A percentile compares a stretch with the other conserved stretches of the same genome.
These are phyloP conservation scores for Chirona hameri DNA, from an alignment of 2,888 invertebrate species.

Conservation along the genomic window DNA sequence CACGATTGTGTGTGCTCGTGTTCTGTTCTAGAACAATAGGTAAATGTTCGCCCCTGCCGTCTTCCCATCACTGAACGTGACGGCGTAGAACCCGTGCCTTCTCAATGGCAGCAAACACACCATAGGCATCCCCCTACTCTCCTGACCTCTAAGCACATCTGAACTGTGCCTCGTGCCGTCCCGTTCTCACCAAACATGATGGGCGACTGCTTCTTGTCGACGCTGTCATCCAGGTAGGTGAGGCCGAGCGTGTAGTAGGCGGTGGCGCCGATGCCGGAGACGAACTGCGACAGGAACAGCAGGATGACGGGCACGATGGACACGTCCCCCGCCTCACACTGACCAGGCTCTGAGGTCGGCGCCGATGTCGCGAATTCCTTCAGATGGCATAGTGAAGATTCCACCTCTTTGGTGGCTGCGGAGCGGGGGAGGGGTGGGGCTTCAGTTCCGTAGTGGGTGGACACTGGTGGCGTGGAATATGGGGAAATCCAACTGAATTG, in stretches of 20 bases:
- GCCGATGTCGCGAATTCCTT: conserved; percentile 35
- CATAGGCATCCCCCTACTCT: no score
- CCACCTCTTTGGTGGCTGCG: conserved; percentile 8
- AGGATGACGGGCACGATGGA: conserved; percentile 49
- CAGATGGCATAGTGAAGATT: conserved; percentile 34
- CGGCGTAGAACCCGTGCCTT: no score
- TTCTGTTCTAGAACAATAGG: no score
- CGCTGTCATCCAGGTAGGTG: conserved; percentile 65
- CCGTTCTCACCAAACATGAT: conserved; percentile 62
- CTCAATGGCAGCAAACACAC: no score
- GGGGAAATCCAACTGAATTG: no score
- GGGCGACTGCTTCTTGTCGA: conserved; percentile 62
- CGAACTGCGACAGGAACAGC: conserved; percentile 64
- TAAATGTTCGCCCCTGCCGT: no score
- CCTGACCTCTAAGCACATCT: no score
- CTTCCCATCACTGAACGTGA: no score
- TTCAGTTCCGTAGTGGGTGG: no score
- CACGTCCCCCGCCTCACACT: conserved; percentile 36
- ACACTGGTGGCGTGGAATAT: no score
- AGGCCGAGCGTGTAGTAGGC: conserved; percentile 63
- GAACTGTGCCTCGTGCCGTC: no score
- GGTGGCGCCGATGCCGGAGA: conserved; percentile 64
- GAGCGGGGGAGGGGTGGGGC: not conserved
- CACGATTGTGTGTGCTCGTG: no score
- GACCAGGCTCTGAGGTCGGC: conserved; percentile 36